These are phyloP conservation scores for Pyxicephalus adspersus DNA, from an alignment of 2,113 vertebrate genomes.

Conservation along the genomic window DNA sequence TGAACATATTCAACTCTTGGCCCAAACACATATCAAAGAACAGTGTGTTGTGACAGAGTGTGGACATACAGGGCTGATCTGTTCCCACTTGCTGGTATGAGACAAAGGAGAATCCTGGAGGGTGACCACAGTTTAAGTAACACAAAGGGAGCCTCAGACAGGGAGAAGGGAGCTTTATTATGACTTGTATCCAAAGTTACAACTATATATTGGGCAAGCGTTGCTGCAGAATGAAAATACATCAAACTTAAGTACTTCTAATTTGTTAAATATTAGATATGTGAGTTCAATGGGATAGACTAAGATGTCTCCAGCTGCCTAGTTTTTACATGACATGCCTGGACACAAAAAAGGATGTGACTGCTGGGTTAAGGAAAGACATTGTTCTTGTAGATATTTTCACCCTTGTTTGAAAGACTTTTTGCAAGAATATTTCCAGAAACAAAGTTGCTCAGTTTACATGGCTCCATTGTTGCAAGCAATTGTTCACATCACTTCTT, in stretches of 20 bases:
- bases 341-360: too few species aligned
- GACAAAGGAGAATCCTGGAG: slow-evolving; percentile 9
- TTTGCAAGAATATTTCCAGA: too few species aligned
- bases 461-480: too few species aligned
- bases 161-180: neutral
- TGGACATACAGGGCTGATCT: slow-evolving; percentile 12
- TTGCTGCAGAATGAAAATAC: neutral
- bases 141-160: neutral
- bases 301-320: too few species aligned
- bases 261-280: too few species aligned
- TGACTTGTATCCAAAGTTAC: slow-evolving; percentile 21
- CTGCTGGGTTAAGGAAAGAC: too few species aligned
- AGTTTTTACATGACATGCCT: too few species aligned
- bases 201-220: neutral
- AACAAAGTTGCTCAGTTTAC: too few species aligned
- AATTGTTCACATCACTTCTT: too few species aligned
- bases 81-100: neutral
- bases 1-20: slow-evolving; percentile 45
- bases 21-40: slow-evolving; percentile 44
- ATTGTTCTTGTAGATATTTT: too few species aligned
- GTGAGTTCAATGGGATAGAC: too few species aligned
- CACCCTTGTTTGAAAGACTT: too few species aligned
- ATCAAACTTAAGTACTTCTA: neutral
- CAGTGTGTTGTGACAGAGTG: slow-evolving; percentile 5
- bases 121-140: neutral